These are phyloP conservation scores for Allygus modestus DNA, from an alignment of 2,888 invertebrate species.

Conservation along the genomic window DNA sequence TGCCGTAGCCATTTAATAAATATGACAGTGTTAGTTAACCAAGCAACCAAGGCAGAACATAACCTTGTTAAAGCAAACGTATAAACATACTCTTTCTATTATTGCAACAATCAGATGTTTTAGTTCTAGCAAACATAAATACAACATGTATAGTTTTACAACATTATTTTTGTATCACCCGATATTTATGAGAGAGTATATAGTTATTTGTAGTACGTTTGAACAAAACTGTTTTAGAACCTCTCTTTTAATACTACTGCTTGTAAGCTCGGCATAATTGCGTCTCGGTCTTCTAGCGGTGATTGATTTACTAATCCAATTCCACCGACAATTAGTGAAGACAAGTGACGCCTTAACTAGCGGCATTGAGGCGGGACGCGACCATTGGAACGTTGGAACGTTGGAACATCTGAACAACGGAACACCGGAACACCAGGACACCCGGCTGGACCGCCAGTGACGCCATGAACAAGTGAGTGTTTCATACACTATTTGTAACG, in stretches of 20 bases:
- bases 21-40: too few relatives aligned
- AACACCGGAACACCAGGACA: neutral
- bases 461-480: neutral
- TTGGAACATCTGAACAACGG: neutral
- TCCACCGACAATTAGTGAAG: slow-evolving; percentile 8
- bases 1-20: too few relatives aligned
- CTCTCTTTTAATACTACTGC: neutral
- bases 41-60: too few relatives aligned
- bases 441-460: neutral
- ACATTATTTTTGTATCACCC: too few relatives aligned
- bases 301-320: slow-evolving; percentile 38
- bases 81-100: too few relatives aligned
- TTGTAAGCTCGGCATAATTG: neutral
- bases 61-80: too few relatives aligned
- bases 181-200: too few relatives aligned
- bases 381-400: slow-evolving; percentile 12
- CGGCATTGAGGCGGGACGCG: slow-evolving; percentile 8
- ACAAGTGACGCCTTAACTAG: slow-evolving; percentile 38
- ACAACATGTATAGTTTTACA: too few relatives aligned
- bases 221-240: neutral
- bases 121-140: too few relatives aligned
- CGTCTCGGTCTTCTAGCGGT: neutral
- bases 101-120: too few relatives aligned
- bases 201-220: too few relatives aligned
- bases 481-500: too few relatives aligned